Percentiles rank a stretch among this genome's conserved stretches.
These are phyloP conservation scores for Emmelina monodactyla DNA, from an alignment of 2,888 invertebrate genomes.

Conservation along the genomic window DNA sequence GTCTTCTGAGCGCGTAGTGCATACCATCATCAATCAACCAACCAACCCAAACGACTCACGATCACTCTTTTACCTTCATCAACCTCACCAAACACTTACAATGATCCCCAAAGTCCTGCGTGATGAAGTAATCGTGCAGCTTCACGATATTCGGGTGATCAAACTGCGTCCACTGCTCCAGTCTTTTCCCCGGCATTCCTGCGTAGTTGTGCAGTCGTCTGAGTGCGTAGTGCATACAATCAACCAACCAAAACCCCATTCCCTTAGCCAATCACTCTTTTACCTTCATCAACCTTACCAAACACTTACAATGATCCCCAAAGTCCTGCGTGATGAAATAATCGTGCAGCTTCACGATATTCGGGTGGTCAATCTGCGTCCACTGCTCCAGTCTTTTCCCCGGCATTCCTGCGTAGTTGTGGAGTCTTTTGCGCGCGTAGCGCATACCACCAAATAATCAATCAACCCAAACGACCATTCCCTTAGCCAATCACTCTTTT, in stretches of 20 bases:
- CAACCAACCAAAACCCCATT: too few relatives aligned
- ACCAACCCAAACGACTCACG: too few relatives aligned
- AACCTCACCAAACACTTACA: slow-evolving; percentile 78
- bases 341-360: slow-evolving; percentile 89
- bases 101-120: slow-evolving; percentile 95
- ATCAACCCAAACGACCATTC: too few relatives aligned
- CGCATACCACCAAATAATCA: too few relatives aligned
- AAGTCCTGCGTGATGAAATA: slow-evolving; percentile 91
- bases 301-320: slow-evolving; percentile 88
- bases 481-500: too few relatives aligned
- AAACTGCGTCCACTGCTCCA: slow-evolving; percentile 95
- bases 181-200: slow-evolving; percentile 76
- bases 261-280: too few relatives aligned
- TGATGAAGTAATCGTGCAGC: slow-evolving; percentile 91
- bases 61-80: too few relatives aligned
- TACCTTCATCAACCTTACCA: too few relatives aligned
- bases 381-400: slow-evolving; percentile 93
- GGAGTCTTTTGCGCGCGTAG: slow-evolving; percentile 87
- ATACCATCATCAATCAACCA: too few relatives aligned
- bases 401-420: slow-evolving; percentile 73
- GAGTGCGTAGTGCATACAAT: slow-evolving; percentile 86
- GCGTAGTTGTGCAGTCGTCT: slow-evolving; percentile 87
- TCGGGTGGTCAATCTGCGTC: slow-evolving; percentile 91
- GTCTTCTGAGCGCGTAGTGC: too few relatives aligned
- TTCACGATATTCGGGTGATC: slow-evolving; percentile 95